Evolutionary conservation across 2,888 invertebrate species (phyloP), one percentile per base, ranked within the genome.

Genomic region (Tetragonula carbonaria): DNA sequence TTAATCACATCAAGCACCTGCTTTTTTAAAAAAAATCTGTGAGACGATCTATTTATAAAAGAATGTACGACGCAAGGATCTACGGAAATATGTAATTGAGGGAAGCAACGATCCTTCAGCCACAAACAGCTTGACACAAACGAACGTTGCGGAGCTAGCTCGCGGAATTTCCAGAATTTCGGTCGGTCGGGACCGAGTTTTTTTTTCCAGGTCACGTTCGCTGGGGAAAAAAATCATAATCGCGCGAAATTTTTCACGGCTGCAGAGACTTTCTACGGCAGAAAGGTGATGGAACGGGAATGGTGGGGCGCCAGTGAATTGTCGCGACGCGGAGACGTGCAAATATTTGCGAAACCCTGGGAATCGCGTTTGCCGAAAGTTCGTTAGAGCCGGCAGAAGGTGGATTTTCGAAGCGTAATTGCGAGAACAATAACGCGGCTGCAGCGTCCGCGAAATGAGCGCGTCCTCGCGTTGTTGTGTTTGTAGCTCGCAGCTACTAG

Each of bases 321-420:
- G 77, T 82, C 84, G 74, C 78, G 79, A 62, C 83, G 76, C 83
- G 80, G 72, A 84, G 78, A 63, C 51, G 76, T 67, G 74, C 85
- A 85, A 85, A 85, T 85, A 85, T 85, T 85, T 85, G 85, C 85
- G 72, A 66, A 85, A 80, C 80, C 76, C 65, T 71, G 84, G 67
- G 84, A 84, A 85, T 85, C 85, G 63, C 85, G 78, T 85, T 85
- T 78, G 84, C 74, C 81, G 78, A 67, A 81, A 81, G 80, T 86
- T 88, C 81, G 86, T 88, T 87, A 87, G 86, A 66, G 76, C 82
- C 72, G 65, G 76, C 67, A 59, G 76, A 79, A 74, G 76, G 79
- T 73, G 73, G 77, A 88, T 88, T 85, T 86, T 88, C 75, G 88
- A 82, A 83, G 83, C 86, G 88, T 89, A 87, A 89, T 89, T 89